A percentile compares a stretch with the other conserved stretches of the same genome.
Evolutionary conservation across 2,888 invertebrate genomes (phyloP).

Genomic region (Eristalis intricaria): DNA sequence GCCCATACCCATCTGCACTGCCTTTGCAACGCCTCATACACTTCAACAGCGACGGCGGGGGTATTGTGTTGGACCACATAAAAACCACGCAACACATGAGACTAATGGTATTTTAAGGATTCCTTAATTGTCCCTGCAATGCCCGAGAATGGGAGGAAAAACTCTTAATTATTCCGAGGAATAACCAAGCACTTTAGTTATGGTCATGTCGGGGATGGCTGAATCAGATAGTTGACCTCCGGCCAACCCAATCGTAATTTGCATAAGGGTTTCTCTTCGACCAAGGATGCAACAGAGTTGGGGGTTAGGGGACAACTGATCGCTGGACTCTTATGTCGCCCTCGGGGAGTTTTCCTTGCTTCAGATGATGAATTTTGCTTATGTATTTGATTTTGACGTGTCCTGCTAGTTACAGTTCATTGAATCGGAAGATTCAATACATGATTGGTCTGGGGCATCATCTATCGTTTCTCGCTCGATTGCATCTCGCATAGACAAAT

Average conservation of each 20-base stretch:
- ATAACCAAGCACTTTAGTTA: constrained; percentile 53
- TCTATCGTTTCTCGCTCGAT: background rate
- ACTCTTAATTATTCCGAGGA: constrained; percentile 67
- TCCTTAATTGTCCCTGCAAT: constrained; percentile 63
- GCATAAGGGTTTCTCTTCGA: constrained; percentile 17
- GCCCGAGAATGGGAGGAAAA: constrained; percentile 14
- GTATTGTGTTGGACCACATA: constrained; percentile 58
- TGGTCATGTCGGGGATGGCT: constrained; percentile 41
- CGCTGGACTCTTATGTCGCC: constrained; percentile 2
- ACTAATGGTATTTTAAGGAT: constrained; percentile 70
- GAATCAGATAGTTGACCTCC: background rate
- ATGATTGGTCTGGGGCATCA: background rate
- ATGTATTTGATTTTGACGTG: constrained; percentile 29
- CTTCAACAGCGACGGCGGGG: background rate
- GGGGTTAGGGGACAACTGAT: background rate
- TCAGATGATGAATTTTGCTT: constrained; percentile 36
- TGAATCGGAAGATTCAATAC: constrained; percentile 39
- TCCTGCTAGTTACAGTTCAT: constrained; percentile 16
- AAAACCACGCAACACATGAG: constrained; percentile 69
- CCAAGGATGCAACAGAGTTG: constrained; percentile 28
- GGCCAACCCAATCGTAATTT: constrained; percentile 17
- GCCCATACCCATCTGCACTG: background rate
- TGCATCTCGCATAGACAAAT: constrained; percentile 38
- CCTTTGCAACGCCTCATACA: background rate
- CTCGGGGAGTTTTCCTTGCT: constrained; percentile 22